Evolutionary conservation across 37 sponge, comb jelly and placozoan genomes (phyloP), one percentile per base, ranked within the genome.

Genomic region (Bolinopsis microptera): DNA sequence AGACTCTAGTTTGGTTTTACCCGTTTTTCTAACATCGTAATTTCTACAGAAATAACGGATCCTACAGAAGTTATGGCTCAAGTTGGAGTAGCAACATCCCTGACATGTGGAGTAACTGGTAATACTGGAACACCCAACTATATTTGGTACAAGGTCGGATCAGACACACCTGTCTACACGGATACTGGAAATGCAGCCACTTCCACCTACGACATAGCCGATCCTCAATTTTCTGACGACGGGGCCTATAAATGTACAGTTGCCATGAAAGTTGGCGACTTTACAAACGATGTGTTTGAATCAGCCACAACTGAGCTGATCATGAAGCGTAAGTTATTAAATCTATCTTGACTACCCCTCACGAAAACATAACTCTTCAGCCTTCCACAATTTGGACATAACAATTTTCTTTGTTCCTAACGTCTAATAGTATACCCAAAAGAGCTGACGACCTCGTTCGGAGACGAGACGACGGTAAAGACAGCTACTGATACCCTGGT

Each of bases 31-130:
- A n/a, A n/a, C n/a, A n/a, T n/a, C n/a, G n/a, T n/a, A n/a, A n/a
- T n/a, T n/a, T n/a, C n/a, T n/a, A n/a, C 75, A 72, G 75, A n/a
- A n/a, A n/a, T 72, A 72, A 72, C 75, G 75, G 31, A 72, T n/a
- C 75, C 75, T 3, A 21, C 25, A 23, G 75, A 72, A 5, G 18
- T 5, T 5, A 72, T 72, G 3, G 75, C 75, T 72, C 3, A 24
- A 3, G 75, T 72, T 5, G 75, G 75, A 30, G 5, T 24, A 23
- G 26, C 75, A 30, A 28, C 31, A 24, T 30, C 75, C 31, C 31
- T 72, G 3, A 72, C 25, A n/a, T n/a, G 31, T 72, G 75, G 75
- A 21, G 75, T 72, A n/a, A 72, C 75, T 72, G 75, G 75, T 23
- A 72, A 72, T 24, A 24, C 75, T 72, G 75, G 75, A 30, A 72